Evolutionary conservation across 2,888 invertebrate species (phyloP), one percentile per base, ranked within the genome.

Genomic region (Branchipolynoe longqiensis): DNA sequence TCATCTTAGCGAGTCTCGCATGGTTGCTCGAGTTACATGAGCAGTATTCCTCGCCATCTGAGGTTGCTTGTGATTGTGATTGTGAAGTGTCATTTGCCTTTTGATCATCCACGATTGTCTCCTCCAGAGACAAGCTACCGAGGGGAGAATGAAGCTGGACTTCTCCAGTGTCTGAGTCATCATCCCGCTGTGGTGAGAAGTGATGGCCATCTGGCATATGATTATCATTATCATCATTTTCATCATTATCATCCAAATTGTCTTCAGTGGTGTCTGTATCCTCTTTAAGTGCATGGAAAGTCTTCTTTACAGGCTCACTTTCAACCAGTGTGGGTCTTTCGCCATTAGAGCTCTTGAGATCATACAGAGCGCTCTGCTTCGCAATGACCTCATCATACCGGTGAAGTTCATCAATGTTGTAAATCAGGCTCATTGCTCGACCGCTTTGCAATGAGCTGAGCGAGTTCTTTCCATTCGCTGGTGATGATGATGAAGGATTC

Each of bases 191-290:
- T n/a, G 78, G 78, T 8, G 78, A 78, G 48, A 78, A 78, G 78
- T 78, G 78, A 33, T 78, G 78, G 8, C 78, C 78, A 22, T 78
- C 78, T 41, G 78, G 78, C 78, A 78, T 78, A 31, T 78, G 78
- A 25, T 25, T 22, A 31, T 78, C 78, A 14, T 4, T 18, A 6
- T 73, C 8, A 28, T 25, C 25, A 12, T 2, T 25, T 28, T 25
- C 78, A 4, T 54, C 28, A 0, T 41, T 48, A 25, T 41, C 14
- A 1, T 78, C 78, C 12, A 25, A 1, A 28, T 28, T 25, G n/a
- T 41, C 78, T 12, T 78, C 78, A 1, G 25, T 28, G n/a, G 54
- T 48, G 14, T 48, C 48, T 4, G 28, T 28, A 18, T 54, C 54
- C 22, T 78, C 78, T 31, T 48, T 28, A 1, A 78, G 4, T 25